Evolutionary conservation across 2,113 vertebrate species (phyloP).

Genomic region (Paracyprichromis sp.): DNA sequence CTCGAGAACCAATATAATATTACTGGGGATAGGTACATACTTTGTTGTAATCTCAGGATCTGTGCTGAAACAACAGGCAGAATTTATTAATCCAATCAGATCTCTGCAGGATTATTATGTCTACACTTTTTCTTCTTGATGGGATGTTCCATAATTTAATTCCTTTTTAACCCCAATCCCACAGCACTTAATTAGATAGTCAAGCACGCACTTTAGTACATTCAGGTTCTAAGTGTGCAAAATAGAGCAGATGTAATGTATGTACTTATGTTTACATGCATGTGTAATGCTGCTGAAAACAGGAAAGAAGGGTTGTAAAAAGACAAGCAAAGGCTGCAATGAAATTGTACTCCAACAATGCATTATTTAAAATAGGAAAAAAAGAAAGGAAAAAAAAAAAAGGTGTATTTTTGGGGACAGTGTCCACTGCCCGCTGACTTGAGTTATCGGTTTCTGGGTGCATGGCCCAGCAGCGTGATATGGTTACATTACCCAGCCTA

Average conservation of each 20-base stretch:
- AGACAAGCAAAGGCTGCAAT: slow-evolving; percentile 37
- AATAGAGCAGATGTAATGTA: slow-evolving; percentile 64
- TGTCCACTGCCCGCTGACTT: slow-evolving; percentile 47
- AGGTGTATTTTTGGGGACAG: slow-evolving; percentile 16
- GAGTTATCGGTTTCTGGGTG: slow-evolving; percentile 5
- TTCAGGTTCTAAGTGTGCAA: slow-evolving; percentile 70
- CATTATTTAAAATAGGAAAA: slow-evolving; percentile 35
- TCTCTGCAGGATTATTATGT: slow-evolving; percentile 51
- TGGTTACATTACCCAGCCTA: slow-evolving; percentile 32
- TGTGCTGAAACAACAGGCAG: slow-evolving; percentile 49
- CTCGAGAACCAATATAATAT: slow-evolving; percentile 16
- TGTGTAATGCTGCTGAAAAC: slow-evolving; percentile 65
- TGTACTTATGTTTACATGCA: slow-evolving; percentile 69
- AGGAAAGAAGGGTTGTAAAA: slow-evolving; percentile 37
- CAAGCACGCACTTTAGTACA: slow-evolving; percentile 90
- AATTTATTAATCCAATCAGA: slow-evolving; percentile 58
- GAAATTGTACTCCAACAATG: slow-evolving; percentile 43
- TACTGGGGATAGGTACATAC: slow-evolving; percentile 28
- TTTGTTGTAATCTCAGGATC: slow-evolving; percentile 65
- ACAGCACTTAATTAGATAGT: slow-evolving; percentile 88
- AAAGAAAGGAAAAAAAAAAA: not conserved
- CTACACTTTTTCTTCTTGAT: slow-evolving; percentile 42
- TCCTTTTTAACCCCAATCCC: slow-evolving; percentile 71
- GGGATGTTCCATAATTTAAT: slow-evolving; percentile 34
- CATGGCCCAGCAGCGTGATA: not conserved